Conservation (phyloP, 2,888 invertebrate species). For the Drosophila pseudotalamancana region DNA sequence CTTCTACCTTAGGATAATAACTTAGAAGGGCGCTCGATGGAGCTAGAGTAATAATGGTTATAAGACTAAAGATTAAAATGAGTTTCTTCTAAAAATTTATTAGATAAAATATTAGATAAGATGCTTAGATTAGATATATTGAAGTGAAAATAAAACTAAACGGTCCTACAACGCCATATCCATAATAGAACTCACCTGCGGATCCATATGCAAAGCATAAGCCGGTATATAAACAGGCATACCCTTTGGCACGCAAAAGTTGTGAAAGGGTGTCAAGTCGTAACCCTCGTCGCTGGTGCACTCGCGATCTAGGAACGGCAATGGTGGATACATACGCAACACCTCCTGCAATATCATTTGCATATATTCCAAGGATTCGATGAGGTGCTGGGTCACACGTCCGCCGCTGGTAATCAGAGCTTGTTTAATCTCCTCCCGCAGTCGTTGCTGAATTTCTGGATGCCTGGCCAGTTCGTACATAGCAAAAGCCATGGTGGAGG, state of each 20-base stretch:
- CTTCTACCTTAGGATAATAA: too few relatives aligned
- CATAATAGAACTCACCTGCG: conserved; percentile 69
- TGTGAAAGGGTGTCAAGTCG: conserved; percentile 73
- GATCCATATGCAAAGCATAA: conserved; percentile 82
- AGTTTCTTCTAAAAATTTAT: too few relatives aligned
- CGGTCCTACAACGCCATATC: too few relatives aligned
- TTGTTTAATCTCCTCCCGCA: conserved; percentile 84
- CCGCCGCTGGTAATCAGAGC: conserved; percentile 81
- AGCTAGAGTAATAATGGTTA: not conserved
- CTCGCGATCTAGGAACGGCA: conserved; percentile 83
- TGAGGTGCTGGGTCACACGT: conserved; percentile 82
- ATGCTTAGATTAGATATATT: too few relatives aligned
- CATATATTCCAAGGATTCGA: conserved; percentile 84
- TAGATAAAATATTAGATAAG: too few relatives aligned
- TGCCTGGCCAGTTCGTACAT: conserved; percentile 84
- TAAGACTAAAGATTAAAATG: not conserved
- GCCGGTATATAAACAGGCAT: conserved; percentile 82
- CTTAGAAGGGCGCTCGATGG: too few relatives aligned
- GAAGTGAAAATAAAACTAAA: too few relatives aligned
- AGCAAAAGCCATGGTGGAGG: conserved; percentile 84
- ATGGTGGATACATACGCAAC: conserved; percentile 82
- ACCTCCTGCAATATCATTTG: conserved; percentile 83
- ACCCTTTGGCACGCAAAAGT: conserved; percentile 74
- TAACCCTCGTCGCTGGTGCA: conserved; percentile 73
- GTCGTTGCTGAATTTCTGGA: conserved; percentile 83